A percentile compares a stretch with the other conserved stretches of the same genome.
These are phyloP conservation scores for Bombus sibiricus DNA, from an alignment of 1,140 invertebrate species.

Conservation along the genomic window DNA sequence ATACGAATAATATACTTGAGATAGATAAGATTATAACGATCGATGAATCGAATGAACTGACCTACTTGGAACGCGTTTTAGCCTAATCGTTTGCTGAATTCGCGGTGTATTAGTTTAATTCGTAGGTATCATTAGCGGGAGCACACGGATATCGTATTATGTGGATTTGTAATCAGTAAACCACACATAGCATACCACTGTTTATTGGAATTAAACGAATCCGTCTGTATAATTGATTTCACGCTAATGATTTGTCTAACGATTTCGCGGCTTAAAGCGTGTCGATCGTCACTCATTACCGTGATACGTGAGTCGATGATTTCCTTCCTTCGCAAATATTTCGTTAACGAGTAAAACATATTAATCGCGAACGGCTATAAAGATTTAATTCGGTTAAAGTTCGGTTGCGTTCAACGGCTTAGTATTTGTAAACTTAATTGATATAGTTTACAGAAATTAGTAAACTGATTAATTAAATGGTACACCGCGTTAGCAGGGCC, in stretches of 20 bases:
- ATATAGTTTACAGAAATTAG: neutral
- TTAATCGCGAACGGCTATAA: neutral
- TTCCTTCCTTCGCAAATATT: neutral
- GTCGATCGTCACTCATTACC: neutral
- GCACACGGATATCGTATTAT: neutral
- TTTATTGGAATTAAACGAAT: slow-evolving; percentile 3
- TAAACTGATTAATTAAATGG: neutral
- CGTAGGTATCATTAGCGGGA: slow-evolving; percentile 28
- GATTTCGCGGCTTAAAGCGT: neutral
- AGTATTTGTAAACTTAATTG: neutral
- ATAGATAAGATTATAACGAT: neutral
- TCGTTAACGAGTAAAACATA: too few relatives aligned
- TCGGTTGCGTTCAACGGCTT: neutral
- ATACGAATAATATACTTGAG: too few relatives aligned
- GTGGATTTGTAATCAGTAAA: slow-evolving; percentile 10
- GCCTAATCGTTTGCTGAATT: neutral
- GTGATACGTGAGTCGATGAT: neutral
- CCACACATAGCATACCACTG: neutral
- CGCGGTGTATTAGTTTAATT: slow-evolving; percentile 33
- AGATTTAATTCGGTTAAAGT: neutral
- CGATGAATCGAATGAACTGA: neutral
- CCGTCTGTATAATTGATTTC: neutral
- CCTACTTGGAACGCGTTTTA: neutral
- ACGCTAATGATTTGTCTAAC: slow-evolving; percentile 22
- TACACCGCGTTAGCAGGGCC: neutral